A percentile compares a stretch with the other conserved stretches of the same genome.
Conservation (phyloP, 2,113 vertebrate genomes). For the Dolichallabes microphthalmus region DNA sequence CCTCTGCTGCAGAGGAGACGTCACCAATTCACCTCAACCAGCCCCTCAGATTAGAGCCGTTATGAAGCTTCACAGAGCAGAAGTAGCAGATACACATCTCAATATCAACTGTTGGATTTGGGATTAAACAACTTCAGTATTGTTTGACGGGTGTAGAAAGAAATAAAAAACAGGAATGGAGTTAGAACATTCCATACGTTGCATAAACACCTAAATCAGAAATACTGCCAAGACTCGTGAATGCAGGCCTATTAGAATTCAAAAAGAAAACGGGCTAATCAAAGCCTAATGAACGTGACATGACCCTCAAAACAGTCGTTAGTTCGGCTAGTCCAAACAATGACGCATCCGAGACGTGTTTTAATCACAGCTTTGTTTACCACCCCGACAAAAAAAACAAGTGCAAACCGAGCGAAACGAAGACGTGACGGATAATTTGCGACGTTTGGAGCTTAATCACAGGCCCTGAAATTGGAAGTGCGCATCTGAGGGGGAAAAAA, state of each 20-base stretch:
- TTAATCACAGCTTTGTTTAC: slow-evolving; percentile 15
- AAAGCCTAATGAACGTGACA: neutral
- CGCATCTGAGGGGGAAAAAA: neutral
- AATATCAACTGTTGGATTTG: too few species aligned
- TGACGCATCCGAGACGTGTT: neutral
- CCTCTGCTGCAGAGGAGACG: too few species aligned
- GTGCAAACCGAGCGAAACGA: neutral
- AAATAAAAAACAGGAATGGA: too few species aligned
- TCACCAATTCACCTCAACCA: too few species aligned
- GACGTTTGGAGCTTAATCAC: neutral
- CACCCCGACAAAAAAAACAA: neutral
- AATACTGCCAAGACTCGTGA: neutral
- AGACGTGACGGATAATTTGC: neutral
- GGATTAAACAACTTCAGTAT: too few species aligned
- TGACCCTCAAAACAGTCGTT: neutral
- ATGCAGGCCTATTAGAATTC: neutral
- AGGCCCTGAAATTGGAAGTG: neutral
- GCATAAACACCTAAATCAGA: neutral
- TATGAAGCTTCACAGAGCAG: too few species aligned
- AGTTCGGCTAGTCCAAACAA: neutral
- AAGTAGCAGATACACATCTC: too few species aligned
- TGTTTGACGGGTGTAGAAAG: too few species aligned
- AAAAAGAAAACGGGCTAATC: neutral
- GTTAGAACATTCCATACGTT: too few species aligned
- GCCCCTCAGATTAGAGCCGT: too few species aligned